Base-by-base conservation (phyloP, 37 sponge, comb jelly and placozoan genomes). In the Diacarnus erythraeanus region DNA sequence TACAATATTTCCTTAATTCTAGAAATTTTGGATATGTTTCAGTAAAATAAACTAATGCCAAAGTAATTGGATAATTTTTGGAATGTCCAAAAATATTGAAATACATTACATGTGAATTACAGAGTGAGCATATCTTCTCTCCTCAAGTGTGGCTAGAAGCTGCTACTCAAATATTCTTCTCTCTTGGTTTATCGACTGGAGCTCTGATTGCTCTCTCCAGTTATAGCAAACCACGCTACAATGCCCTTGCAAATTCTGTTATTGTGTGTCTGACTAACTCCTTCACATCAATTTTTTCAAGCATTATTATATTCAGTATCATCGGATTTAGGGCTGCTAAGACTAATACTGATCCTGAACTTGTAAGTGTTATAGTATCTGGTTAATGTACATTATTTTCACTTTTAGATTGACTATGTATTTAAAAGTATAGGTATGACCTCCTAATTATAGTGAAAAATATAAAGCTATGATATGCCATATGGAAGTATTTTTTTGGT, bases 81-180 rank as follows among this genome's bases (percentile, higher is more conserved):
- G n/a, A n/a, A n/a, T n/a, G n/a, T n/a, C n/a, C n/a, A n/a, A n/a
- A n/a, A n/a, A n/a, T n/a, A n/a, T n/a, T n/a, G n/a, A n/a, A n/a
- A n/a, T n/a, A n/a, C n/a, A n/a, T n/a, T n/a, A n/a, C n/a, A n/a
- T n/a, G n/a, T n/a, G n/a, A n/a, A n/a, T n/a, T n/a, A n/a, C 43
- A 61, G 80, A 64, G 1, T 39, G 3, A 3, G 0, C n/a, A 74
- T 29, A 63, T 90, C 12, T 86, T 77, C 38, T 42, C 61, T 30
- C 91, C 95, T 18, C 81, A 84, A 54, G 93, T 94, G 38, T 98
- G 99, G 99, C 73, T 93, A 34, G 95, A 94, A 66, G 99, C 99
- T 18, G 88, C 95, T 34, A 93, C 99, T 34, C 99, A 98, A 77
- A 96, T 98, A 37, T 98, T 96, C 80, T 98, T 92, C 82, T 94